Conservation (phyloP, 2,113 vertebrate genomes). For the Sinosuthora webbiana region DNA sequence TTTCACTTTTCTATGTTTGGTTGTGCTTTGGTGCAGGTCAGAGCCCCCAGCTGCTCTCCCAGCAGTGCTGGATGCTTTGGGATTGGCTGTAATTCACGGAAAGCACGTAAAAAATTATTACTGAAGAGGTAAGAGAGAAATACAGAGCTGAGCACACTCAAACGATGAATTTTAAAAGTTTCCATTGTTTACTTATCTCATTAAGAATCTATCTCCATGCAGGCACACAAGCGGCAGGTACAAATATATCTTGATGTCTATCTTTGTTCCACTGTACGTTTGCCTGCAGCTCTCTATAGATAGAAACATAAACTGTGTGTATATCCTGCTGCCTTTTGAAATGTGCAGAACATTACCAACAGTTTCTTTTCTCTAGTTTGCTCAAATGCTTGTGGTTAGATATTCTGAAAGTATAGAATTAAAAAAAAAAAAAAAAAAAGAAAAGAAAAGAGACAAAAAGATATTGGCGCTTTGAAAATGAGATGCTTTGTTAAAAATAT, state of each 20-base stretch:
- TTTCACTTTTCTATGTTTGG: neutral
- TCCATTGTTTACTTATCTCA: constrained; percentile 78
- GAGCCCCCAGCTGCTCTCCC: neutral
- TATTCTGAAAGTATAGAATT: constrained; percentile 49
- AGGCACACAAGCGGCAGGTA: constrained; percentile 64
- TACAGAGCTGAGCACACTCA: neutral
- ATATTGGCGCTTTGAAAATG: neutral
- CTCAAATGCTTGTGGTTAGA: constrained; percentile 64
- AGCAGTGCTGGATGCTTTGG: neutral
- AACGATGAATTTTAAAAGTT: constrained; percentile 69
- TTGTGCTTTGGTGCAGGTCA: neutral
- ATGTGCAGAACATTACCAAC: constrained; percentile 71
- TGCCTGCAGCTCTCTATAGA: constrained; percentile 70
- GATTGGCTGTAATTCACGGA: neutral
- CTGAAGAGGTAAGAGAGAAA: neutral
- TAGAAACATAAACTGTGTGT: constrained; percentile 65
- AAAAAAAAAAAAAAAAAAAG: neutral
- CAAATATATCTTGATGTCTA: constrained; percentile 62
- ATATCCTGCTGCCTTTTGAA: constrained; percentile 70
- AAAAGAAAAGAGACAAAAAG: neutral
- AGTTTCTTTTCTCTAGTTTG: constrained; percentile 70
- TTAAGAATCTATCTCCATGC: constrained; percentile 54
- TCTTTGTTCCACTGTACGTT: constrained; percentile 73
- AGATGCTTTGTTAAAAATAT: neutral
- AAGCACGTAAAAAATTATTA: neutral